Base-by-base conservation (phyloP, 2,888 invertebrate species). In the Eupelmus urozonus region DNA sequence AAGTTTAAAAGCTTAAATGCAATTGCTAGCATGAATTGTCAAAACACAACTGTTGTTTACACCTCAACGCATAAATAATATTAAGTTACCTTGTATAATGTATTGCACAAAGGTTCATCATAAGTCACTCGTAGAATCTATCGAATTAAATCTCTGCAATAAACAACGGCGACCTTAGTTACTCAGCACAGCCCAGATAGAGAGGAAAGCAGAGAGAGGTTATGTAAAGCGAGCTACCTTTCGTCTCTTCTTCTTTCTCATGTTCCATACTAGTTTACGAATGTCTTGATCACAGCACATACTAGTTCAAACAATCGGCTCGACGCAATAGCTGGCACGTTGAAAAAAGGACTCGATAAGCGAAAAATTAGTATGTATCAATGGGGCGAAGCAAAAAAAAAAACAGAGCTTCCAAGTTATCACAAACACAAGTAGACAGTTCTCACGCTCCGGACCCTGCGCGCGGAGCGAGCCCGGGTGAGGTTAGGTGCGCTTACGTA, bases 221-320 rank as follows among this genome's bases (percentile, higher is more conserved):
- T 77, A 76, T 65, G 42, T 57, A 53, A 71, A 69, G 20, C 3
- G 20, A 71, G 59, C 65, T 71, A 71, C 76, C 71, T 77, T 77
- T 57, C 70, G 45, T 34, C 51, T 76, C 59, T 76, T 76, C 42
- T 75, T 75, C 65, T 76, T 76, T 63, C 62, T 63, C 57, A 71
- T 53, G 65, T 23, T 65, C 63, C 70, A 76, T 71, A 71, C 18
- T 59, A 76, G 40, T 71, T 42, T 59, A 34, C 49, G 29, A 25
- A 49, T 45, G 20, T 71, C 57, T 65, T 71, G 76, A 20, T 71
- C 70, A 65, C 70, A 71, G 57, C 70, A 65, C 76, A 76, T 76
- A 70, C 29, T 75, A 72, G 18, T 18, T 40, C 1, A n/a, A 72
- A 34, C 62, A 51, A 27, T 53, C 23, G 9, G 5, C 11, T 62